These are phyloP conservation scores for Drosophila trapezifrons DNA, from an alignment of 1,140 invertebrate species.

Conservation along the genomic window DNA sequence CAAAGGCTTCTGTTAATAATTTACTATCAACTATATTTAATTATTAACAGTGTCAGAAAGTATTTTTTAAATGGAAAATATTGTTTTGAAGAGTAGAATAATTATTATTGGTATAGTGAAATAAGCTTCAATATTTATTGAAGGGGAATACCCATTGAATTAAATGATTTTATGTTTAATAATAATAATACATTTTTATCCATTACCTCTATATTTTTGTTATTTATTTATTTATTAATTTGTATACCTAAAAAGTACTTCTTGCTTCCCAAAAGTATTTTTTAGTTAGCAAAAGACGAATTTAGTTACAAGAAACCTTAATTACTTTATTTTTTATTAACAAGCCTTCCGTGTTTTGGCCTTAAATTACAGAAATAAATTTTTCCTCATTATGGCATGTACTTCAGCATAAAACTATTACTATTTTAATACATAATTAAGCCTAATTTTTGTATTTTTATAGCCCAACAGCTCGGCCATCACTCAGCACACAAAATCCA, in stretches of 20 bases:
- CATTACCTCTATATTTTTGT: no score
- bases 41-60: no score
- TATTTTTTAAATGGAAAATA: no score
- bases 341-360: not conserved
- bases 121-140: no score
- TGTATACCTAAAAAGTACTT: no score
- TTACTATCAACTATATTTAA: not conserved
- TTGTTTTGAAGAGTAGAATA: no score
- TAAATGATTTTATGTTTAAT: no score
- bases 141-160: no score
- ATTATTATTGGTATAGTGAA: no score
- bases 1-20: not conserved
- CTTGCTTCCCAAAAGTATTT: not conserved
- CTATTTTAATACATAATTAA: constrained; percentile 6
- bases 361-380: not conserved
- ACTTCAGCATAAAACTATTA: not conserved
- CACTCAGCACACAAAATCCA: constrained; percentile 1
- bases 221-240: no score
- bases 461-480: not conserved
- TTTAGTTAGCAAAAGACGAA: not conserved
- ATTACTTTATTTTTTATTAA: no score
- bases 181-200: not conserved
- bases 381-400: constrained; percentile 1
- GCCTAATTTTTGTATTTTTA: constrained; percentile 19
- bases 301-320: not conserved